Conservation (phyloP, 2,888 invertebrate genomes). For the Geophilus truncorum region DNA sequence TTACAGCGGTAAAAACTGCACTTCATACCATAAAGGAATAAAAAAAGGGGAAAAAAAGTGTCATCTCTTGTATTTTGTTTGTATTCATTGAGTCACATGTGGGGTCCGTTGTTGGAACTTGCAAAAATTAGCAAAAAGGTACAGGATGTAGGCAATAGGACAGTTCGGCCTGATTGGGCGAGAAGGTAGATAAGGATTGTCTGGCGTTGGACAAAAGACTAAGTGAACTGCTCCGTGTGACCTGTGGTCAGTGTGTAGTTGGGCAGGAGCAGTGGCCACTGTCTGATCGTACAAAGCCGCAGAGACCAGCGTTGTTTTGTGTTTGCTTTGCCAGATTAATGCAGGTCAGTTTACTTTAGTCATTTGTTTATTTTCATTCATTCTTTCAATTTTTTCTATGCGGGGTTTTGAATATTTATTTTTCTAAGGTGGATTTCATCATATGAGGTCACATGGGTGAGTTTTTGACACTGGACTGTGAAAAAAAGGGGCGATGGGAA, state of each 20-base stretch:
- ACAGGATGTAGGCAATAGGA: not conserved
- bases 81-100: not conserved
- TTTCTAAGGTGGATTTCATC: not conserved
- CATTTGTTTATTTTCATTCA: not conserved
- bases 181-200: conserved; percentile 12
- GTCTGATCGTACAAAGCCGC: not conserved
- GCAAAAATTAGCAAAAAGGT: not conserved
- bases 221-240: conserved; percentile 19
- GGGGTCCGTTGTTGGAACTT: not conserved
- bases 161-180: not conserved
- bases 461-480: not conserved
- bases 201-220: not conserved
- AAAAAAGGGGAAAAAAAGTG: not conserved
- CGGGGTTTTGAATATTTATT: not conserved
- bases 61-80: not conserved
- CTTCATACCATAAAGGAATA: not conserved
- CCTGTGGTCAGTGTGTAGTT: conserved; percentile 17
- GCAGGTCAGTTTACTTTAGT: not conserved
- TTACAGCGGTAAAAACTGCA: not conserved
- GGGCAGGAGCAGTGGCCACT: not conserved
- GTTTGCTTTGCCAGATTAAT: not conserved
- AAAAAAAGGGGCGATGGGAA: not conserved
- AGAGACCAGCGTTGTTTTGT: not conserved
- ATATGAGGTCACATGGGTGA: not conserved
- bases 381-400: not conserved